Evolutionary conservation across 2,113 vertebrate genomes (phyloP).

Genomic region (Carettochelys insculpta): DNA sequence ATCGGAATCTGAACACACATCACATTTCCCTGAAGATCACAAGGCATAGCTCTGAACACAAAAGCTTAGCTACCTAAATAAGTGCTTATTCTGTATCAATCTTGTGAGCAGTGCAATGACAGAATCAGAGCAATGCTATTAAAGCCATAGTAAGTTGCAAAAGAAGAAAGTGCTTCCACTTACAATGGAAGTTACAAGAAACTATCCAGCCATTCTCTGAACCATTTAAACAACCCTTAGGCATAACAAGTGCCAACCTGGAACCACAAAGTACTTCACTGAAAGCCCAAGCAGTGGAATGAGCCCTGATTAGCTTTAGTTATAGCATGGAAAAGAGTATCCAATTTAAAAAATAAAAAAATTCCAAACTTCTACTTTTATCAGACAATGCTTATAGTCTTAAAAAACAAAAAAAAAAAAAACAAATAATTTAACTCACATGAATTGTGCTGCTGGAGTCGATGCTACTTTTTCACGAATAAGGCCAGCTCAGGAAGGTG

Average conservation of each 20-base stretch:
- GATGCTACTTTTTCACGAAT: neutral
- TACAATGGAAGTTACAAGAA: neutral
- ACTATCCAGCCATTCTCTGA: neutral
- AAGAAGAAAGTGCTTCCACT: neutral
- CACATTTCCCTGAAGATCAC: neutral
- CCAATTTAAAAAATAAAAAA: neutral
- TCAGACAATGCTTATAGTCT: neutral
- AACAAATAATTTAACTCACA: neutral
- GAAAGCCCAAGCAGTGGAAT: neutral
- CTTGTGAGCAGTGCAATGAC: neutral
- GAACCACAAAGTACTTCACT: neutral
- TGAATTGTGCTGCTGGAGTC: neutral
- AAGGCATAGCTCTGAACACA: conserved; percentile 13
- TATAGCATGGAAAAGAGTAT: neutral
- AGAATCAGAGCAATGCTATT: neutral
- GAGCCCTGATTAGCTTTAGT: neutral
- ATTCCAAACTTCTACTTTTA: neutral
- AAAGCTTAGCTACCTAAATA: conserved; percentile 11
- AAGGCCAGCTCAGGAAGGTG: neutral
- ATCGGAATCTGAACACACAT: neutral
- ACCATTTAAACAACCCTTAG: neutral
- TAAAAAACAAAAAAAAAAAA: too few relatives aligned
- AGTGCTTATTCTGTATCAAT: neutral
- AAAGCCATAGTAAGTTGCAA: neutral
- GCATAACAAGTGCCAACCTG: neutral